Percentiles rank a stretch among this genome's conserved stretches.
Conservation (phyloP, 2,113 vertebrate species). For the Macrotis lagotis region DNA sequence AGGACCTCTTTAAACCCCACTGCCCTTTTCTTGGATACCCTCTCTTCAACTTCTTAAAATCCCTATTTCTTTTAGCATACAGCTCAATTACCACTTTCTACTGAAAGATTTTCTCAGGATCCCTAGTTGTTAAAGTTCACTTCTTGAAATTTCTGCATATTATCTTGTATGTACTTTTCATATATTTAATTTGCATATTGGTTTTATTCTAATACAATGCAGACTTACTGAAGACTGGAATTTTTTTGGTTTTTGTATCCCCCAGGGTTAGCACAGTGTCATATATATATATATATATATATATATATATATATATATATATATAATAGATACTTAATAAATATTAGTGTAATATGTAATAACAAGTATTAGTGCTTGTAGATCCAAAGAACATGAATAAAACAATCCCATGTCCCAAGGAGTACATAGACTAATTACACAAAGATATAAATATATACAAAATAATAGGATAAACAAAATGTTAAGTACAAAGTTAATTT, state of each 20-base stretch:
- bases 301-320: too few species aligned
- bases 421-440: neutral
- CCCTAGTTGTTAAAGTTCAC: neutral
- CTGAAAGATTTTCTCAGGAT: neutral
- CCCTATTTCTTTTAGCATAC: neutral
- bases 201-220: neutral
- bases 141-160: constrained; percentile 17
- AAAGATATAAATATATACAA: neutral
- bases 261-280: neutral
- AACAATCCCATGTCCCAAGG: neutral
- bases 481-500: neutral
- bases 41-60: neutral
- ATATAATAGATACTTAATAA: neutral
- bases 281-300: too few species aligned
- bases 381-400: neutral
- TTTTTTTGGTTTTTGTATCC: neutral
- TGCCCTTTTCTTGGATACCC: neutral
- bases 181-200: constrained; percentile 14
- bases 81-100: neutral
- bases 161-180: neutral
- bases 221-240: constrained; percentile 8
- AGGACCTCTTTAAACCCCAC: neutral
- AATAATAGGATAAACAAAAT: neutral
- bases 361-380: neutral
- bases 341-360: neutral